Evolutionary conservation across 2,888 invertebrate species (phyloP).

Genomic region (Operophtera brumata): DNA sequence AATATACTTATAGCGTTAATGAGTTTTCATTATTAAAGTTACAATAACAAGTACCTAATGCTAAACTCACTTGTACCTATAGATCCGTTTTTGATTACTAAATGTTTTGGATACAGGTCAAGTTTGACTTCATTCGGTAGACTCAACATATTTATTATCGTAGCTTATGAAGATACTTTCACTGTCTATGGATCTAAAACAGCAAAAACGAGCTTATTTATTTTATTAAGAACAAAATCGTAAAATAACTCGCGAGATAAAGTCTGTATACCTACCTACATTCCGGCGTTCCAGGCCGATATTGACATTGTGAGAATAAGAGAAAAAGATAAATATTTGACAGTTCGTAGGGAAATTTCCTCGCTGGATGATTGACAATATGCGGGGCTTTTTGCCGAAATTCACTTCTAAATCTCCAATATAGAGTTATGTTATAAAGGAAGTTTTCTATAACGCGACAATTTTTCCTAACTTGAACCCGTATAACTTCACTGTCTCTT

Average conservation of each 20-base stretch:
- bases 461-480: constrained; percentile 33
- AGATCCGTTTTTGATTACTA: background rate
- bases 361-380: constrained; percentile 60
- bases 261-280: constrained; percentile 54
- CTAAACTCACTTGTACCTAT: background rate
- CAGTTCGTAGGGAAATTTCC: constrained; percentile 55
- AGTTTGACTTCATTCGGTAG: no score
- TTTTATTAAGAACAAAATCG: constrained; percentile 53
- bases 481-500: constrained; percentile 23
- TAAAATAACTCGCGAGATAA: constrained; percentile 52
- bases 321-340: constrained; percentile 64
- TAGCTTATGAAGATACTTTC: constrained; percentile 19
- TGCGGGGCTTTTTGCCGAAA: constrained; percentile 45
- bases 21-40: background rate
- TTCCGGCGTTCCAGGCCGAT: constrained; percentile 52
- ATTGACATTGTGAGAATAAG: constrained; percentile 60
- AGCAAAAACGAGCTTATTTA: constrained; percentile 40
- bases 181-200: constrained; percentile 19
- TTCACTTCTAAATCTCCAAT: constrained; percentile 45
- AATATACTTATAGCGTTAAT: background rate
- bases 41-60: background rate
- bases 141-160: background rate
- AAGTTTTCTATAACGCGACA: constrained; percentile 36
- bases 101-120: no score
- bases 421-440: constrained; percentile 41